Conservation (phyloP, 1,140 invertebrate species). For the Anastrepha obliqua region DNA sequence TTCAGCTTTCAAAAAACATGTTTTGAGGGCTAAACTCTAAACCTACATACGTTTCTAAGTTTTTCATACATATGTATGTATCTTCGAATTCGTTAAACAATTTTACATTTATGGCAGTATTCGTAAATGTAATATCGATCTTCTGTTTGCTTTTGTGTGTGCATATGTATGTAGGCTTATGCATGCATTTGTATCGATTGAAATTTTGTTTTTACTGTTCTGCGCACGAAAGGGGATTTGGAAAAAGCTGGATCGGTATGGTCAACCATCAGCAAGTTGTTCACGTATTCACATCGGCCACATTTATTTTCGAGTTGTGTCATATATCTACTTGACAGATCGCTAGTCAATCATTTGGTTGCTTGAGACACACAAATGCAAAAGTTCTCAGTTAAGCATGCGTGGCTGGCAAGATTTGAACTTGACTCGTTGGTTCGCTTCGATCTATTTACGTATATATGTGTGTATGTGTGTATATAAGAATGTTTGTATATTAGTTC, state of each 20-base stretch:
- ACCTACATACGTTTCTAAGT: neutral
- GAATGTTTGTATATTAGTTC: neutral
- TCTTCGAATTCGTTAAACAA: neutral
- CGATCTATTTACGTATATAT: neutral
- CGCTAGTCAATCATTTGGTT: neutral
- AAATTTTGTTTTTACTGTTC: neutral
- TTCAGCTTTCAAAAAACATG: neutral
- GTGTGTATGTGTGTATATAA: neutral
- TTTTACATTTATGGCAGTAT: neutral
- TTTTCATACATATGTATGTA: neutral
- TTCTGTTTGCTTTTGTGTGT: neutral
- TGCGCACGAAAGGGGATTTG: neutral
- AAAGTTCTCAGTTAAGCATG: neutral
- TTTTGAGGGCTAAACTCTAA: neutral
- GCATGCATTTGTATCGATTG: neutral
- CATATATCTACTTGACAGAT: conserved; percentile 19
- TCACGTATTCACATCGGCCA: neutral
- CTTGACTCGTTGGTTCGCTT: neutral
- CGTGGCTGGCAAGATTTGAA: conserved; percentile 19
- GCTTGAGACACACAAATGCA: neutral
- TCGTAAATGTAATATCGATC: neutral
- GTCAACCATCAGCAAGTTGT: neutral
- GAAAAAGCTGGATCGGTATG: neutral
- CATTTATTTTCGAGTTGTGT: neutral
- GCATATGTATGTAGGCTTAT: too few species aligned